Percentiles rank a stretch among this genome's conserved stretches.
Conservation (phyloP, 1,140 invertebrate species). For the Cyclargus thomasi region DNA sequence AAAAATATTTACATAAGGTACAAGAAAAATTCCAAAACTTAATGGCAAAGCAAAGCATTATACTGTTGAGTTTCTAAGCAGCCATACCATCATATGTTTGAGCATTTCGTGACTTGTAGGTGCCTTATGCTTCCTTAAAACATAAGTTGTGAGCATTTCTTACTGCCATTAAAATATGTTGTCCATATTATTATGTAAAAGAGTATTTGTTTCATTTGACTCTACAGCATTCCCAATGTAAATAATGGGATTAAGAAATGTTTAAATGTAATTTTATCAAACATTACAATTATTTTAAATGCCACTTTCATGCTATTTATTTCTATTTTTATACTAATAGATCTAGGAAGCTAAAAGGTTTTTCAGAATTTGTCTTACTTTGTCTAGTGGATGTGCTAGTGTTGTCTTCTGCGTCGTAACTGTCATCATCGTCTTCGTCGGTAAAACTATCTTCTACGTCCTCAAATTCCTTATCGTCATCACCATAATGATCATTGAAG, state of each 20-base stretch:
- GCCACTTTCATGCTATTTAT: constrained; percentile 17
- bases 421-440: constrained; percentile 33
- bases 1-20: constrained; percentile 60
- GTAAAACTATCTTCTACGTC: constrained; percentile 26
- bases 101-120: no score
- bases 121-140: background rate
- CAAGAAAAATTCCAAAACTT: constrained; percentile 22
- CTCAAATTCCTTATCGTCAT: constrained; percentile 27
- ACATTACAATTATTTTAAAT: constrained; percentile 16
- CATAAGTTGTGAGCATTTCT: background rate
- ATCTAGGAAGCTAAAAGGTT: constrained; percentile 55
- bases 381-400: constrained; percentile 28
- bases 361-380: constrained; percentile 38
- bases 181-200: background rate
- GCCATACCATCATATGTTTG: no score
- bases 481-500: constrained; percentile 35
- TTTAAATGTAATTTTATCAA: constrained; percentile 14
- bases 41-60: background rate
- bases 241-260: background rate
- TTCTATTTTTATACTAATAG: constrained; percentile 38
- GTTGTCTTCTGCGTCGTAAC: constrained; percentile 39
- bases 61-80: background rate
- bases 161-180: background rate
- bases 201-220: background rate
- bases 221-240: background rate